Conservation (phyloP, 2,113 vertebrate species). For the Poicephalus gulielmi region DNA sequence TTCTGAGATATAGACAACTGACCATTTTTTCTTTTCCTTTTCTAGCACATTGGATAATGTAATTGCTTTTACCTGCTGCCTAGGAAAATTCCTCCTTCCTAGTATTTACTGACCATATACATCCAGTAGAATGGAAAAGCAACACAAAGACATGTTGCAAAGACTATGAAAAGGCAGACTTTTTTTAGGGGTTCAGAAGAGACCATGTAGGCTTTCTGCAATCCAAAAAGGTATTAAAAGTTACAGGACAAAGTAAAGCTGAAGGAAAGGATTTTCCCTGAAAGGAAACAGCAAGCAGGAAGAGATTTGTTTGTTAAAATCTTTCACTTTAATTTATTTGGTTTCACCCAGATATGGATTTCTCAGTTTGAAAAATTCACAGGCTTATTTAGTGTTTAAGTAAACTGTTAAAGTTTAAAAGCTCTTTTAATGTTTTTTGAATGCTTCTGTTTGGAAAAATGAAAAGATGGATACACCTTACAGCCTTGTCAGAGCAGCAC, state of each 20-base stretch:
- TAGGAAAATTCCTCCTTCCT: not conserved
- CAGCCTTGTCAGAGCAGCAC: not conserved
- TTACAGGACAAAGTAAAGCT: not conserved
- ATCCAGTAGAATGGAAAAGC: not conserved
- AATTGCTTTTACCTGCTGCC: not conserved
- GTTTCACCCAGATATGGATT: not conserved
- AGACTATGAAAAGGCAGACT: not conserved
- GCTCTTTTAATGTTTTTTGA: not conserved
- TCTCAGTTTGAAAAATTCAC: not conserved
- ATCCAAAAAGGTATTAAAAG: not conserved
- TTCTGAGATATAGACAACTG: not conserved
- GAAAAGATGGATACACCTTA: not conserved
- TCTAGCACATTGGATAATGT: not conserved
- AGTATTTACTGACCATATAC: not conserved
- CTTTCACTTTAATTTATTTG: not conserved
- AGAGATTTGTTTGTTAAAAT: not conserved
- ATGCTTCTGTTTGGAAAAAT: not conserved
- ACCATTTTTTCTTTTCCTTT: not conserved
- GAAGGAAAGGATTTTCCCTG: not conserved
- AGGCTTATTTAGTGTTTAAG: not conserved
- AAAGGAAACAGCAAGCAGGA: not conserved
- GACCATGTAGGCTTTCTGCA: not conserved
- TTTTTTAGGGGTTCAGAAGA: not conserved
- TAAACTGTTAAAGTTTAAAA: not conserved
- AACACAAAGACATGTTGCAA: not conserved